These are phyloP conservation scores for Alviniconcha marisindica DNA, from an alignment of 1,140 invertebrate genomes.

Conservation along the genomic window DNA sequence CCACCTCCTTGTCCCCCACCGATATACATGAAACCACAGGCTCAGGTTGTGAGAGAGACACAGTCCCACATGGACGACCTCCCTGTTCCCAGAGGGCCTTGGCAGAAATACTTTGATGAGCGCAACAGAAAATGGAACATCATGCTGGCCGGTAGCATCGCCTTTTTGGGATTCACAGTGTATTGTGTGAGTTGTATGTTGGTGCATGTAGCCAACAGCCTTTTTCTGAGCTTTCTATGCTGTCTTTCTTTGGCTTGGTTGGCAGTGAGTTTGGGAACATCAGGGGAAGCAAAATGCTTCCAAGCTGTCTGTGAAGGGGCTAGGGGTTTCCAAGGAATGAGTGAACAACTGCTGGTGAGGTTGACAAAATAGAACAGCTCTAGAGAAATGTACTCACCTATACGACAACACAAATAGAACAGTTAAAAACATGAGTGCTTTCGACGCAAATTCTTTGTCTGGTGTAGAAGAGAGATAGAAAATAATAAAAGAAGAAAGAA, in stretches of 20 bases:
- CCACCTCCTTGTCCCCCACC: too few species aligned
- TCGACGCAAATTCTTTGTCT: too few species aligned
- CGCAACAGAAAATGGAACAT: conserved; percentile 48
- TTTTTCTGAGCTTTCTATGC: neutral
- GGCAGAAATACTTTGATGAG: conserved; percentile 58
- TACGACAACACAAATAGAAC: too few species aligned
- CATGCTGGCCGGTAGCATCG: conserved; percentile 36
- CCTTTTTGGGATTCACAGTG: conserved; percentile 48
- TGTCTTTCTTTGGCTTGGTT: neutral
- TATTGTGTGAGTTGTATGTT: conserved; percentile 48
- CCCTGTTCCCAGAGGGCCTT: conserved; percentile 65
- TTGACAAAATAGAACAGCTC: too few species aligned
- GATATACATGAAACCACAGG: conserved; percentile 53
- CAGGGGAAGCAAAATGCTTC: neutral
- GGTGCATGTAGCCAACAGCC: neutral
- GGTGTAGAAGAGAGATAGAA: too few species aligned
- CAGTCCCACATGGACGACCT: conserved; percentile 57
- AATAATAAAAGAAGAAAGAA: too few species aligned
- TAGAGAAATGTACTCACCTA: too few species aligned
- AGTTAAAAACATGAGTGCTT: too few species aligned
- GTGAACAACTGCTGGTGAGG: neutral
- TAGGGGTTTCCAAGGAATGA: neutral
- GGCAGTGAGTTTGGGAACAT: neutral
- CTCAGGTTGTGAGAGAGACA: conserved; percentile 53
- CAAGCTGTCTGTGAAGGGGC: neutral